Percentiles rank a stretch among this genome's conserved stretches.
Evolutionary conservation across 2,797 vertebrate genomes (phyloP).

Genomic region (Clamator glandarius): DNA sequence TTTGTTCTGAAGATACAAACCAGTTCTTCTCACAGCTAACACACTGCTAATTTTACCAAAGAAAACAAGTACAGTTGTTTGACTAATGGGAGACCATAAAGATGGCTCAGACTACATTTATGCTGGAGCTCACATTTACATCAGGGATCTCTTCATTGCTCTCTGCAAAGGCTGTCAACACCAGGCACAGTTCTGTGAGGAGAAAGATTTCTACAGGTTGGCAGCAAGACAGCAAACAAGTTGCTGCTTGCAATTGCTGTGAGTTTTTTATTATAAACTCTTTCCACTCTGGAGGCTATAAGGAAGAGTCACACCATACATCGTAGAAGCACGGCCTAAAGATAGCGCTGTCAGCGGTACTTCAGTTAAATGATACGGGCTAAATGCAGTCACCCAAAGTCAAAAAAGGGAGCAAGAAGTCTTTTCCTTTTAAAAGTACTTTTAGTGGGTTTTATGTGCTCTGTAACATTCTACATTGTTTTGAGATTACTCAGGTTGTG

Average conservation of each 20-base stretch:
- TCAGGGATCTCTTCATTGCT: not conserved
- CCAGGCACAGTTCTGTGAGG: not conserved
- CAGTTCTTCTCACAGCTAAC: not conserved
- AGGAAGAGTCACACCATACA: not conserved
- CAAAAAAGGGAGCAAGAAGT: not conserved
- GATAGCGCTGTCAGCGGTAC: not conserved
- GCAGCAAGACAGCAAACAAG: constrained; percentile 11
- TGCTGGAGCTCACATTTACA: not conserved
- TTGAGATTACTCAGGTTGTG: not conserved
- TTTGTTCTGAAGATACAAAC: not conserved
- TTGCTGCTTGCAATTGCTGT: not conserved
- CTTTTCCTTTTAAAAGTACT: not conserved
- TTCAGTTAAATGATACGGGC: not conserved
- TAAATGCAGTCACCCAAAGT: not conserved
- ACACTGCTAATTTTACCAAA: not conserved
- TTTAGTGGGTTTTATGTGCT: not conserved
- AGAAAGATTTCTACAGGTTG: constrained; percentile 28
- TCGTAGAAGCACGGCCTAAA: not conserved
- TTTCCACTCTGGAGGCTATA: not conserved
- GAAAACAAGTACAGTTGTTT: not conserved
- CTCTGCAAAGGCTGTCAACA: constrained; percentile 7
- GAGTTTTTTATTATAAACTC: not conserved
- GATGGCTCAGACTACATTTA: not conserved
- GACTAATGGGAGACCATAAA: rapidly evolving
- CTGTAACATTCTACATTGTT: not conserved